A percentile compares a stretch with the other conserved stretches of the same genome.
These are phyloP conservation scores for Cynaeus angustus DNA, from an alignment of 2,888 invertebrate species.

Conservation along the genomic window DNA sequence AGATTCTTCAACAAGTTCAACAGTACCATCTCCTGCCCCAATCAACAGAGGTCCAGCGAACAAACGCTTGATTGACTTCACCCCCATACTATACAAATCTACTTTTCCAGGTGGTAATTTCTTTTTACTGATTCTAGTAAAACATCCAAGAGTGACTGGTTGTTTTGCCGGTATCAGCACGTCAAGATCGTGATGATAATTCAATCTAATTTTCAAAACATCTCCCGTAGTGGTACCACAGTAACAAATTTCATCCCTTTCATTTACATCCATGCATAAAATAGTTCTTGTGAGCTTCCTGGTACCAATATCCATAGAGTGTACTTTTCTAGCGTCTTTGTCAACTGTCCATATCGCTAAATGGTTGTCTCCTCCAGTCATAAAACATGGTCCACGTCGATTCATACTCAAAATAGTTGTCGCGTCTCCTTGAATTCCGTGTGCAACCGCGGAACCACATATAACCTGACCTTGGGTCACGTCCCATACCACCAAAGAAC, in stretches of 20 bases:
- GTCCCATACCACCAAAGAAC: conserved; percentile 90
- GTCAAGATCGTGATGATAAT: conserved; percentile 76
- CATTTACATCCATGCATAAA: conserved; percentile 81
- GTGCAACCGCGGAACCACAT: conserved; percentile 71
- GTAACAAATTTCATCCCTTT: conserved; percentile 82
- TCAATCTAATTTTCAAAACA: conserved; percentile 76
- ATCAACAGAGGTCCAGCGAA: conserved; percentile 79
- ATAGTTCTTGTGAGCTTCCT: conserved; percentile 87
- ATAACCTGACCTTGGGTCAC: conserved; percentile 72
- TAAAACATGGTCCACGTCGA: conserved; percentile 78
- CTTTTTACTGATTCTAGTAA: conserved; percentile 72
- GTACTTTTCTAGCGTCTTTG: conserved; percentile 79
- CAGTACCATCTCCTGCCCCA: conserved; percentile 89
- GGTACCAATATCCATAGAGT: conserved; percentile 79
- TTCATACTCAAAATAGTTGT: conserved; percentile 73
- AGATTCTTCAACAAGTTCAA: conserved; percentile 79
- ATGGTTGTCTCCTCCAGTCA: conserved; percentile 75
- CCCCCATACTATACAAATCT: conserved; percentile 77
- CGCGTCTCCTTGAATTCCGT: conserved; percentile 68
- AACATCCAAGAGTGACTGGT: conserved; percentile 79
- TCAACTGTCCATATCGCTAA: conserved; percentile 85
- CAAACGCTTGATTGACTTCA: conserved; percentile 79
- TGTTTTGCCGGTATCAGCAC: conserved; percentile 73
- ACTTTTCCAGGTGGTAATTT: conserved; percentile 74
- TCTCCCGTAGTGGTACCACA: conserved; percentile 92